Conservation (phyloP, 2,888 invertebrate species). For the Galerucella nymphaeae region DNA sequence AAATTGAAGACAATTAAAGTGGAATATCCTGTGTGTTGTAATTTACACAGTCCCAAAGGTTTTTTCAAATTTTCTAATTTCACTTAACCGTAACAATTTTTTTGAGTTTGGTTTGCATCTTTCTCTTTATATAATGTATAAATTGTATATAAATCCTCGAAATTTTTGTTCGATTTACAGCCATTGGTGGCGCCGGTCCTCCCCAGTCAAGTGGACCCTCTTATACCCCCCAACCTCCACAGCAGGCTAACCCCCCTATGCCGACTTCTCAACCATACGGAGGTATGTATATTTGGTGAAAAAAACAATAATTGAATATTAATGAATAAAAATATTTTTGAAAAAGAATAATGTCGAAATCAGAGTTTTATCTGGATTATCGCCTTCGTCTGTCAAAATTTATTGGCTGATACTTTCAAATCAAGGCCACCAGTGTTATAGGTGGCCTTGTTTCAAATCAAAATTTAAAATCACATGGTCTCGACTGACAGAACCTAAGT, state of each 20-base stretch:
- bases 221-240: constrained; percentile 74
- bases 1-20: constrained; percentile 10
- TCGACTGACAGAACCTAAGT: too few species aligned
- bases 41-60: constrained; percentile 29
- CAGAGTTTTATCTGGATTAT: too few species aligned
- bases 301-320: too few species aligned
- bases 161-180: constrained; percentile 55
- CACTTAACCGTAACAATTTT: constrained; percentile 43
- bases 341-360: too few species aligned
- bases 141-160: constrained; percentile 44
- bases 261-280: constrained; percentile 66
- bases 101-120: constrained; percentile 49
- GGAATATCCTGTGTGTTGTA: constrained; percentile 30
- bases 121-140: constrained; percentile 36
- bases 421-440: too few species aligned
- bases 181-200: constrained; percentile 67
- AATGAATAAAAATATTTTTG: too few species aligned
- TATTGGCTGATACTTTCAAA: too few species aligned
- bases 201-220: constrained; percentile 71
- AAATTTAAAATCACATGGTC: too few species aligned
- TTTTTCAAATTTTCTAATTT: constrained; percentile 35
- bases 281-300: constrained; percentile 59
- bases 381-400: too few species aligned
- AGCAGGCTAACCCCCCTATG: constrained; percentile 67
- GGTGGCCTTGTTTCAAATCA: too few species aligned